phyloP scores from a whole-genome alignment of 1,140 invertebrate species.

The Nymphalis io region DNA sequence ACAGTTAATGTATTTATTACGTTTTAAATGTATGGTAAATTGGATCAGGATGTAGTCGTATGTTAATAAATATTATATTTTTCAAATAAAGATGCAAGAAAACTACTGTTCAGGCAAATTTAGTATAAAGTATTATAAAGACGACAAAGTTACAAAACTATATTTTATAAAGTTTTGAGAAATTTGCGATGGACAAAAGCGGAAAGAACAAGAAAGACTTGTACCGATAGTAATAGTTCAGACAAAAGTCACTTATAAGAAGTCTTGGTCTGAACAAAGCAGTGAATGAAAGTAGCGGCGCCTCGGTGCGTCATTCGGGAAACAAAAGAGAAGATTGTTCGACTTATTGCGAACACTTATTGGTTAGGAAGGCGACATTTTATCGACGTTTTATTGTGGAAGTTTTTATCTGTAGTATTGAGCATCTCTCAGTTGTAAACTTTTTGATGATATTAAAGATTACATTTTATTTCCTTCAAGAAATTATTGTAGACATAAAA shows the following conservation, averaged over 20 bases:
- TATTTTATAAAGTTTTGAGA: background rate
- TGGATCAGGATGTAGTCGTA: no score
- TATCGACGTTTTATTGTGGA: slow-evolving; percentile 21
- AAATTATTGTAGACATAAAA: background rate
- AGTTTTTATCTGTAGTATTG: slow-evolving; percentile 16
- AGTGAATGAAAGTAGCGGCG: slow-evolving; percentile 13
- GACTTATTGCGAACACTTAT: slow-evolving; percentile 26
- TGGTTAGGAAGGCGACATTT: slow-evolving; percentile 19
- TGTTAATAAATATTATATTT: no score
- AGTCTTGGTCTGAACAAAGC: slow-evolving; percentile 6
- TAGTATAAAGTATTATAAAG: background rate
- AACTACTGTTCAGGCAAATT: no score
- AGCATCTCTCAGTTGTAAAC: background rate
- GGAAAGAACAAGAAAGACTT: slow-evolving; percentile 9
- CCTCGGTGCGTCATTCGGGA: slow-evolving; percentile 10
- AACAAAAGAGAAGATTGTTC: slow-evolving; percentile 14
- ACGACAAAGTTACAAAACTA: background rate
- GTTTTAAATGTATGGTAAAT: no score
- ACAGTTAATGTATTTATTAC: no score
- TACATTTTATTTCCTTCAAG: background rate
- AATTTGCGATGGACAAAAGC: background rate
- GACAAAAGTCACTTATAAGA: slow-evolving; percentile 11
- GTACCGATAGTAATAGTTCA: slow-evolving; percentile 5
- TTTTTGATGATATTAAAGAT: background rate
- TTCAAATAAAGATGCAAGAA: background rate